A percentile compares a stretch with the other conserved stretches of the same genome.
phyloP scores from a whole-genome alignment of 2,888 invertebrate genomes.

The Eristalis tenax region DNA sequence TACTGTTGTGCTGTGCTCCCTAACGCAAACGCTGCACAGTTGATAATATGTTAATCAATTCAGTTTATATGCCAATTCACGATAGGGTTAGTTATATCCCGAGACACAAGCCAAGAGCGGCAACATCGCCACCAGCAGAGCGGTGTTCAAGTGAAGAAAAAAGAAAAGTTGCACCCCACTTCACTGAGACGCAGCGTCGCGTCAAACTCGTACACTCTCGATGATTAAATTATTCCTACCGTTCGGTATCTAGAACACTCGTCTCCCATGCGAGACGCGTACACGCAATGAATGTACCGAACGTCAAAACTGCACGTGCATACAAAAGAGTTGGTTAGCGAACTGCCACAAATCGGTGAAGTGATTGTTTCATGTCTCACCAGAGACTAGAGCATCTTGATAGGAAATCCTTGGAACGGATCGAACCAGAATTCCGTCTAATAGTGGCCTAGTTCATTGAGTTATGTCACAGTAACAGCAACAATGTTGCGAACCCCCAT shows the following conservation, averaged over 20 bases:
- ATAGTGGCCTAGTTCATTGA: not conserved
- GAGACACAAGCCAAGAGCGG: not conserved
- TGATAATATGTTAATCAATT: not conserved
- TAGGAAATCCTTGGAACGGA: not conserved
- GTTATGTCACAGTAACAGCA: not conserved
- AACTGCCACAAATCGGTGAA: constrained; percentile 5
- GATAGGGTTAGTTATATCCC: not conserved
- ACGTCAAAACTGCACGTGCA: not conserved
- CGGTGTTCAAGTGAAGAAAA: not conserved
- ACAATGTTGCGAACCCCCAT: not conserved
- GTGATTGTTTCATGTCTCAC: not conserved
- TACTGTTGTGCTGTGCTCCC: not conserved
- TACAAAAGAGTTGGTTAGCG: constrained; percentile 38
- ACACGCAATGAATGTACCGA: not conserved
- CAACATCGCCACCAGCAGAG: not conserved
- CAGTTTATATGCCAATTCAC: not conserved
- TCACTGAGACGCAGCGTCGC: not conserved
- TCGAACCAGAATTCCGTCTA: not conserved
- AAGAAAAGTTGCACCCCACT: not conserved
- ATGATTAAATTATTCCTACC: not conserved
- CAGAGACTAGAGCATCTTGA: not conserved
- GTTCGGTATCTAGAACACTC: constrained; percentile 10
- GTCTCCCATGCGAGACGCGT: constrained; percentile 11
- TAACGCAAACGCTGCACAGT: not conserved
- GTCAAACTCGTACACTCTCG: not conserved